Base-by-base conservation (phyloP, 2,797 vertebrate genomes). In the Gobionotothen gibberifrons region DNA sequence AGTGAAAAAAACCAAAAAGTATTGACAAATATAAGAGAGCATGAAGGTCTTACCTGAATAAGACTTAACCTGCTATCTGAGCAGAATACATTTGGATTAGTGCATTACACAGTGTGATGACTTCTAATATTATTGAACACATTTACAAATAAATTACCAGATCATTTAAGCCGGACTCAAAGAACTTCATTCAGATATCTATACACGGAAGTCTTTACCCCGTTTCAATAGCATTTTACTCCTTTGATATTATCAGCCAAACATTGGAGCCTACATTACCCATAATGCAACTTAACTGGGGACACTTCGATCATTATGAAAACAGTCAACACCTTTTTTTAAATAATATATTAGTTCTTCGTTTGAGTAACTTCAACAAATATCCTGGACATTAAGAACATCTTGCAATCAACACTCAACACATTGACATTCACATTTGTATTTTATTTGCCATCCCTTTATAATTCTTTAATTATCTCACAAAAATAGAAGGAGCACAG, bases 401-500 rank as follows among this genome's bases (percentile, higher is more conserved):
- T 44, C 43, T 72, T 4, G 47, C 5, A 90, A 88, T 83, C 72
- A 93, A 86, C 15, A 81, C 91, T 78, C 86, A 36, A 90, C 73
- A 89, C 68, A 4, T 80, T 77, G 72, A 87, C 88, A 88, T 93
- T 94, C 86, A 95, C 94, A 94, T 93, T 92, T 91, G 93, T 87
- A 94, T 90, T 95, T 95, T 96, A 95, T 96, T 95, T 91, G 88
- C 90, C 91, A 93, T 90, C 88, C 91, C 92, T 89, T 93, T 87
- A 89, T 90, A 83, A 82, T 92, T 92, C 84, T 93, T 91, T 90
- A 90, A 82, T 92, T 79, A 90, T 93, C 87, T 94, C 92, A 95
- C 93, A 95, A 95, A 95, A 95, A 95, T 95, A 95, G 93, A 94
- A 93, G 93, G 92, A 94, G 93, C 91, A 95, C 94, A 94, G 87